Conservation (phyloP, 2,888 invertebrate species). For the Platynereis dumerilii region DNA sequence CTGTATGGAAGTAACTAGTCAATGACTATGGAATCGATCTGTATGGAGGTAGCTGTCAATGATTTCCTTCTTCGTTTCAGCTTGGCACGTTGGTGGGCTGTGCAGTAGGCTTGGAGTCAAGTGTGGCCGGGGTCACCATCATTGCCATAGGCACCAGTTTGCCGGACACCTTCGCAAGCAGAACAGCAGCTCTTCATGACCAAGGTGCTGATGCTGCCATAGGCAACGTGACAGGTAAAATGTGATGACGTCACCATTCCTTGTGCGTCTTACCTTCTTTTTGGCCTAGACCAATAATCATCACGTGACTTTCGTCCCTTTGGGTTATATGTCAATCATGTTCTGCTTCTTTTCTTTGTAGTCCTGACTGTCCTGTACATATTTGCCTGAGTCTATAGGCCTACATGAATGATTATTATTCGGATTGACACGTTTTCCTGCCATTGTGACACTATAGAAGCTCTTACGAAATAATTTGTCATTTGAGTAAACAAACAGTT, state of each 20-base stretch:
- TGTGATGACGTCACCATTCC: not conserved
- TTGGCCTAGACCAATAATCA: not conserved
- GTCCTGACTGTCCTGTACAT: not conserved
- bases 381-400: not conserved
- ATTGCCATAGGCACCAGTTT: conserved; percentile 59
- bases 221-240: conserved; percentile 56
- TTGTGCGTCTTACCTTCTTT: not conserved
- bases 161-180: conserved; percentile 61
- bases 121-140: conserved; percentile 59
- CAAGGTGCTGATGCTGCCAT: conserved; percentile 60
- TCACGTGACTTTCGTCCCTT: not conserved
- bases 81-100: conserved; percentile 55
- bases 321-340: not conserved
- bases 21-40: too few species aligned
- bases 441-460: too few species aligned
- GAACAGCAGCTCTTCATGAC: conserved; percentile 59
- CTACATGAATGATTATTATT: not conserved
- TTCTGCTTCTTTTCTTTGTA: not conserved
- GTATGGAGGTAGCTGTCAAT: too few species aligned
- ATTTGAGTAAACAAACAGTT: too few species aligned
- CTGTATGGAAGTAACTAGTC: too few species aligned
- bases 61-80: too few species aligned
- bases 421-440: too few species aligned
- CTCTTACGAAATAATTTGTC: too few species aligned
- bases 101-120: conserved; percentile 53